These are phyloP conservation scores for Caenorhabditis becei DNA, from an alignment of 2,888 invertebrate genomes.

Conservation along the genomic window DNA sequence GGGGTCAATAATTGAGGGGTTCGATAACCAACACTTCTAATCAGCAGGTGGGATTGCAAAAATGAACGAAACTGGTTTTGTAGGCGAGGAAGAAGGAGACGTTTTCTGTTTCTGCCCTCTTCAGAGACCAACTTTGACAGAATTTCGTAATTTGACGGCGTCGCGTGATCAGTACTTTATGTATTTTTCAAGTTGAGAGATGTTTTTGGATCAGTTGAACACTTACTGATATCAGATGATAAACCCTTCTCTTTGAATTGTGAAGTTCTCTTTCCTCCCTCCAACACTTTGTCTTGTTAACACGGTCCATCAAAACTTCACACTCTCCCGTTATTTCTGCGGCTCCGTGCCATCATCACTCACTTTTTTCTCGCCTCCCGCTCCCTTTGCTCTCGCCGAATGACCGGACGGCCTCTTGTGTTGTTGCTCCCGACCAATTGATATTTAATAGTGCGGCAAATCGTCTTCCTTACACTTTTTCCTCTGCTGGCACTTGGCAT, in stretches of 20 bases:
- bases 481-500: neutral
- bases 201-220: neutral
- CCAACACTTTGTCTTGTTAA: neutral
- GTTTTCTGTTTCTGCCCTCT: neutral
- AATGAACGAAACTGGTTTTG: slow-evolving; percentile 9
- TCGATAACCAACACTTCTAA: slow-evolving; percentile 15
- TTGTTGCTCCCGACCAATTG: slow-evolving; percentile 25
- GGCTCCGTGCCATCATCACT: slow-evolving; percentile 6
- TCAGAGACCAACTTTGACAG: slow-evolving; percentile 4
- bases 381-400: slow-evolving; percentile 15
- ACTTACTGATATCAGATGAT: neutral
- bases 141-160: slow-evolving; percentile 8
- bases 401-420: slow-evolving; percentile 10
- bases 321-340: neutral
- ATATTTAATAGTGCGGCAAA: slow-evolving; percentile 40
- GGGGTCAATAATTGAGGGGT: slow-evolving; percentile 16
- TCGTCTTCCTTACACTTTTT: slow-evolving; percentile 8
- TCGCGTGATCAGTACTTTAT: slow-evolving; percentile 5
- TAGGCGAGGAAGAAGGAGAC: neutral
- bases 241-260: neutral
- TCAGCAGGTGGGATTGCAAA: slow-evolving; percentile 1
- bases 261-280: no score
- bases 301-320: neutral
- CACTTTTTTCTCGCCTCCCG: slow-evolving; percentile 13
- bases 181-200: neutral